Conservation (phyloP, 2,113 vertebrate species). For the Oreochromis aureus region DNA sequence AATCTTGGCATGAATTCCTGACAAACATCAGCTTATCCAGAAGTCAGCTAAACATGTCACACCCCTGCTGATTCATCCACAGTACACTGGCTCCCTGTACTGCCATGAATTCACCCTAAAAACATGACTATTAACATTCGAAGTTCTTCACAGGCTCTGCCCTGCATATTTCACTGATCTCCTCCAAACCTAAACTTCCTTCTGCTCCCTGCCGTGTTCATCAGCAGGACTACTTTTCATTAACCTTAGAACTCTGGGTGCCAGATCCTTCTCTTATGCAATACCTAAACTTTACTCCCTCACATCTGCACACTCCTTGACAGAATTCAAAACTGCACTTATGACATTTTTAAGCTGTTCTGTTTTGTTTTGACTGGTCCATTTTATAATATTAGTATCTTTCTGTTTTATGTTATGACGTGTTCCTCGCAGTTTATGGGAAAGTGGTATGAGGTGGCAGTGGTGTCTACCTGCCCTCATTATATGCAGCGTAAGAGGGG, state of each 20-base stretch:
- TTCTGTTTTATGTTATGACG: not conserved
- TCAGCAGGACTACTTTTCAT: not conserved
- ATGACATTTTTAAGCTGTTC: not conserved
- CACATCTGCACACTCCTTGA: not conserved
- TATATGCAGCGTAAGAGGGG: slow-evolving; percentile 74
- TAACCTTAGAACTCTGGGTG: not conserved
- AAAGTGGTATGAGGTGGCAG: slow-evolving; percentile 81
- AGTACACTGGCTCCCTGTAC: not conserved
- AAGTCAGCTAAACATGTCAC: not conserved
- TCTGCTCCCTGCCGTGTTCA: not conserved
- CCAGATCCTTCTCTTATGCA: not conserved
- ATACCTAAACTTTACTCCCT: not conserved
- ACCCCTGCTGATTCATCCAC: not conserved
- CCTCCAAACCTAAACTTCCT: not conserved
- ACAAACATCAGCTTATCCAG: not conserved
- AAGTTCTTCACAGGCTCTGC: not conserved
- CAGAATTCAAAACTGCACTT: not conserved
- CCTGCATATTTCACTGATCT: not conserved
- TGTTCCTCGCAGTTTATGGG: slow-evolving; percentile 70
- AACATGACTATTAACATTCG: not conserved
- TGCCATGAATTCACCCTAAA: not conserved
- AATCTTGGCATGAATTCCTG: not conserved
- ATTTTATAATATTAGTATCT: not conserved
- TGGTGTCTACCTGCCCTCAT: slow-evolving; percentile 74
- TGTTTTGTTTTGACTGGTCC: not conserved